These are phyloP conservation scores for Adela reaumurella DNA, from an alignment of 2,888 invertebrate species.

Conservation along the genomic window DNA sequence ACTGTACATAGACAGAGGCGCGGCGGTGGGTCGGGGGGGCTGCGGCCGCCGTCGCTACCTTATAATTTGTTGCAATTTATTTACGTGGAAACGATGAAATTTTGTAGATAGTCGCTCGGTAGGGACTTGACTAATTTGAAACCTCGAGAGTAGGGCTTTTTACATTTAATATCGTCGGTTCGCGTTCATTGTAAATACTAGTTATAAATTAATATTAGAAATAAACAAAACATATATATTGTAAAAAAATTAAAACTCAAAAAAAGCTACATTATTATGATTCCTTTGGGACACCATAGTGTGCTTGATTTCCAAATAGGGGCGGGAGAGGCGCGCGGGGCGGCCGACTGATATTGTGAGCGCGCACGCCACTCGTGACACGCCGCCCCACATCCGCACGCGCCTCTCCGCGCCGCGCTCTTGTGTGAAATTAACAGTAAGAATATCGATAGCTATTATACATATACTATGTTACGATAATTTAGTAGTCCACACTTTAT, in stretches of 20 bases:
- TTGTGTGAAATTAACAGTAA: constrained; percentile 53
- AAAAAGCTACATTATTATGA: constrained; percentile 52
- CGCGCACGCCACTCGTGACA: constrained; percentile 8
- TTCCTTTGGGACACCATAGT: constrained; percentile 33
- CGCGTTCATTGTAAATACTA: constrained; percentile 58
- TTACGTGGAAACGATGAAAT: constrained; percentile 11
- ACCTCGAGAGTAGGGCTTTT: constrained; percentile 18
- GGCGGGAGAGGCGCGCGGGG: constrained; percentile 31
- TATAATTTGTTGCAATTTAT: neutral
- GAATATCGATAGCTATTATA: constrained; percentile 44
- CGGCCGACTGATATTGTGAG: too few relatives aligned
- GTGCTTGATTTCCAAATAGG: constrained; percentile 35
- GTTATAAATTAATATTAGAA: constrained; percentile 55
- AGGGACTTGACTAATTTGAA: constrained; percentile 17
- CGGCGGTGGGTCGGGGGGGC: constrained; percentile 3
- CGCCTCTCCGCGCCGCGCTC: constrained; percentile 12
- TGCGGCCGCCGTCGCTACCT: constrained; percentile 12
- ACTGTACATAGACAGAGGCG: too few relatives aligned
- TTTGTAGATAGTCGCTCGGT: constrained; percentile 30
- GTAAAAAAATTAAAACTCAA: constrained; percentile 52
- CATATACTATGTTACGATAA: constrained; percentile 54
- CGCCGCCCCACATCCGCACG: constrained; percentile 10
- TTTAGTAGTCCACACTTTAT: constrained; percentile 31
- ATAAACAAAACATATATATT: constrained; percentile 49
- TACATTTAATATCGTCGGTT: constrained; percentile 42